These are phyloP conservation scores for Hypercompe scribonia DNA, from an alignment of 2,888 invertebrate species.

Conservation along the genomic window DNA sequence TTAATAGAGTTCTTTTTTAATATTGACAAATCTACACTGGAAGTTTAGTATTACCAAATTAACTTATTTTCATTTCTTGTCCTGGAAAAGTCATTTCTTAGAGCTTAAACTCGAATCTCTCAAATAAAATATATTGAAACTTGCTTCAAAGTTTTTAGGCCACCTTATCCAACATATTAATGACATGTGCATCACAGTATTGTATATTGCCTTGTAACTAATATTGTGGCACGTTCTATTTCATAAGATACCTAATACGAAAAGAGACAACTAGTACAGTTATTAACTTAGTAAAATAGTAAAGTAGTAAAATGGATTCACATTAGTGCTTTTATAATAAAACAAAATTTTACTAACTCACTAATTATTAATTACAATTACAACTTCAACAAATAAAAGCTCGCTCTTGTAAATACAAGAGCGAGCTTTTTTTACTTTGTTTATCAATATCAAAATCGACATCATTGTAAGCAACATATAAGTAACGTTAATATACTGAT, in stretches of 20 bases:
- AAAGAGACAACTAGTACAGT: background rate
- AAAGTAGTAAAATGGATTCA: background rate
- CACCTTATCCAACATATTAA: background rate
- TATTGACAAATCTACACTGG: background rate
- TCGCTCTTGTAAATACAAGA: too few relatives aligned
- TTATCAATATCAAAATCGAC: background rate
- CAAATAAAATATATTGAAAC: background rate
- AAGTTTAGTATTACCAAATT: too few relatives aligned
- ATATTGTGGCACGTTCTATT: constrained; percentile 6
- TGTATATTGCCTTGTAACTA: background rate
- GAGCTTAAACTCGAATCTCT: background rate
- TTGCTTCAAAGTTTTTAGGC: background rate
- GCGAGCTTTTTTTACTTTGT: background rate
- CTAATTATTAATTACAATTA: too few relatives aligned
- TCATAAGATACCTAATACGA: background rate
- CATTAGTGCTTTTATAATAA: background rate
- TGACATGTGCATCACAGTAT: background rate
- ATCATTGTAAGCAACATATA: background rate
- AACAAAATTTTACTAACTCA: background rate
- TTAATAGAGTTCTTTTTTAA: too few relatives aligned
- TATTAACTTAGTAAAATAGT: background rate
- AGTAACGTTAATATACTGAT: background rate
- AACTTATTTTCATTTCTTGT: background rate
- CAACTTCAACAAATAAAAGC: too few relatives aligned
- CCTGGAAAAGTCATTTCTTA: background rate